These are phyloP conservation scores for Theropithecus gelada DNA, from an alignment of 2,113 vertebrate genomes.

Conservation along the genomic window DNA sequence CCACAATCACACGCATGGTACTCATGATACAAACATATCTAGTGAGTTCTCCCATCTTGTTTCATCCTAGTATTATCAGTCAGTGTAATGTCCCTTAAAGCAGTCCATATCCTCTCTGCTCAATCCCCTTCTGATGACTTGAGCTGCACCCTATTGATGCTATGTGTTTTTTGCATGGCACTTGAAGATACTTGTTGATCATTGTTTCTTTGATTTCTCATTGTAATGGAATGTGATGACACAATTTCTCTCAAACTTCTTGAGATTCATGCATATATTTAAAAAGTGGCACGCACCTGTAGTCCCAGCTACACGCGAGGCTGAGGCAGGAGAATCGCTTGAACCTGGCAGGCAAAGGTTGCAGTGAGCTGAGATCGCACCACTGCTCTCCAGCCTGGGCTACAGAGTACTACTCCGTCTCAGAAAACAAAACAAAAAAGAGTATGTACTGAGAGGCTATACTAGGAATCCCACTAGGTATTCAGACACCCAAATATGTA, in stretches of 20 bases:
- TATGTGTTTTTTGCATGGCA: not conserved
- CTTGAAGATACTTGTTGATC: not conserved
- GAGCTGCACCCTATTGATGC: not conserved
- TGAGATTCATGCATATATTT: not conserved
- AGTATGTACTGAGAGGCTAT: not conserved
- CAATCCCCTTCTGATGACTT: not conserved
- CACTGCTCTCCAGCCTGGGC: no score
- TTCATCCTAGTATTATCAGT: not conserved
- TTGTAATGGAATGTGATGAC: not conserved
- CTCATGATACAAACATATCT: not conserved
- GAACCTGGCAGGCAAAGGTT: no score
- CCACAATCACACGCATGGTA: not conserved
- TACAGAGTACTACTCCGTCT: no score
- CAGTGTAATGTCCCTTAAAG: not conserved
- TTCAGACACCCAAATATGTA: not conserved
- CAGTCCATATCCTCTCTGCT: not conserved
- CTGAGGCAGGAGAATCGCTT: no score
- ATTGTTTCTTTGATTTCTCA: conserved; percentile 38
- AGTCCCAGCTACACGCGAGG: no score
- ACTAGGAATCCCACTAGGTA: not conserved
- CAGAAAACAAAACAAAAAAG: not conserved
- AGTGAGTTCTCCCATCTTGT: not conserved
- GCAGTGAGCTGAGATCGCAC: no score
- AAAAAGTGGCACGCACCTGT: no score
- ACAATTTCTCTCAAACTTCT: not conserved